These are phyloP conservation scores for Mesocricetus auratus DNA, from an alignment of 2,113 vertebrate species.

Conservation along the genomic window DNA sequence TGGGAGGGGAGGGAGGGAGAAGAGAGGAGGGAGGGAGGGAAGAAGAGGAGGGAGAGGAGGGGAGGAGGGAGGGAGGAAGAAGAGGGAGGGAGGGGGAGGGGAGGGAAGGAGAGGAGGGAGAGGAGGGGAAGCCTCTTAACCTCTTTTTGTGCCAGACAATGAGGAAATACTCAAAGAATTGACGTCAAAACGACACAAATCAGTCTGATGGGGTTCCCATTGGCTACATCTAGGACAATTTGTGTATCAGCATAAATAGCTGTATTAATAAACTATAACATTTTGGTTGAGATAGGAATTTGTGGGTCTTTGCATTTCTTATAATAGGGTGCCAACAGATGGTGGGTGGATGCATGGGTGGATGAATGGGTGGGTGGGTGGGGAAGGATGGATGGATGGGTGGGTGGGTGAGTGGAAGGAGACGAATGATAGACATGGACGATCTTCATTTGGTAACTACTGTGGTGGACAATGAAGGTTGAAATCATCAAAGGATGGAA, in stretches of 20 bases:
- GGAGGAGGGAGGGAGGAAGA: no score
- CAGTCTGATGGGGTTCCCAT: background rate
- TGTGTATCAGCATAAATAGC: background rate
- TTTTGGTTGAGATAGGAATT: slow-evolving; percentile 17
- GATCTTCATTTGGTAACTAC: background rate
- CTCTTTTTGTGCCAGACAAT: slow-evolving; percentile 39
- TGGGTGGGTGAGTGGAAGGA: no score
- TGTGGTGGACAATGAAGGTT: background rate
- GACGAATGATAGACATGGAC: background rate
- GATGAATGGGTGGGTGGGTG: no score
- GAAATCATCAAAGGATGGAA: background rate
- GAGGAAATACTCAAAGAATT: slow-evolving; percentile 30
- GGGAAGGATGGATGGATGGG: background rate
- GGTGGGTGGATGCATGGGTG: no score
- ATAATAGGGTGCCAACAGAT: background rate
- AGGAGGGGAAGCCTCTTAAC: background rate
- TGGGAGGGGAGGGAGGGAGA: no score
- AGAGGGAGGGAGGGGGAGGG: background rate
- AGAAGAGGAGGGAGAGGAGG: background rate
- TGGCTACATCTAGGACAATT: background rate
- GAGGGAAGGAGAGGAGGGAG: background rate
- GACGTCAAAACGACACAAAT: slow-evolving; percentile 26
- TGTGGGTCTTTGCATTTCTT: background rate
- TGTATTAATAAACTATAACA: background rate
- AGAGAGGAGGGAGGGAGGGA: no score